Evolutionary conservation across 2,113 vertebrate species (phyloP), one percentile per base, ranked within the genome.

Genomic region (Bujurquina vittata): DNA sequence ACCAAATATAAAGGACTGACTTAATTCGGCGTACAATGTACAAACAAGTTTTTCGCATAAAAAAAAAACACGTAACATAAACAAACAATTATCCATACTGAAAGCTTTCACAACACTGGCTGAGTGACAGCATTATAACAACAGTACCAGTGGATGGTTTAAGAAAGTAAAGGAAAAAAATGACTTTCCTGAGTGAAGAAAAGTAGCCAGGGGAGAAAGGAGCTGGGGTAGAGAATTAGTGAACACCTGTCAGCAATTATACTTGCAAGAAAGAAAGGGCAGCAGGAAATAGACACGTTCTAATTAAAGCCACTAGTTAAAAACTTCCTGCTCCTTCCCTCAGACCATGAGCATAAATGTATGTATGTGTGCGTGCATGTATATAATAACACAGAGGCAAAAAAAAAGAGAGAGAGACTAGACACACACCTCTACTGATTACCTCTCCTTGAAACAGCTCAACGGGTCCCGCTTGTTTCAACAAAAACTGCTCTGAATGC

Each of bases 251-350:
- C 97, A 95, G 95, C 96, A 99, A 98, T 99, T 99, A 98, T 96
- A 96, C 96, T 94, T 86, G 93, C 94, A 97, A 96, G 95, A 96
- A 96, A 95, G 94, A 94, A 96, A 95, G 95, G 96, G 94, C 96
- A 94, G 97, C 97, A 97, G 98, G 98, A 98, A 98, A 97, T 97
- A 97, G 97, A 98, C 96, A 95, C 96, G 95, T 95, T 96, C 96
- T 99, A 99, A 99, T 99, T 97, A 98, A 98, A 97, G 97, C 93
- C 97, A 97, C 95, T 96, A 97, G 96, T 98, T 98, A 97, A 98
- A 99, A 97, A 97, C 97, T 98, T 99, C 98, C 98, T 99, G 97
- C 96, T 96, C 96, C 93, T 96, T 95, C 91, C 95, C 92, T 87
- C 85, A 95, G 94, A 94, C 96, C 95, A 91, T 65, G 65, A 56